phyloP scores from a whole-genome alignment of 2,888 invertebrate species.

The Philaethria dido region DNA sequence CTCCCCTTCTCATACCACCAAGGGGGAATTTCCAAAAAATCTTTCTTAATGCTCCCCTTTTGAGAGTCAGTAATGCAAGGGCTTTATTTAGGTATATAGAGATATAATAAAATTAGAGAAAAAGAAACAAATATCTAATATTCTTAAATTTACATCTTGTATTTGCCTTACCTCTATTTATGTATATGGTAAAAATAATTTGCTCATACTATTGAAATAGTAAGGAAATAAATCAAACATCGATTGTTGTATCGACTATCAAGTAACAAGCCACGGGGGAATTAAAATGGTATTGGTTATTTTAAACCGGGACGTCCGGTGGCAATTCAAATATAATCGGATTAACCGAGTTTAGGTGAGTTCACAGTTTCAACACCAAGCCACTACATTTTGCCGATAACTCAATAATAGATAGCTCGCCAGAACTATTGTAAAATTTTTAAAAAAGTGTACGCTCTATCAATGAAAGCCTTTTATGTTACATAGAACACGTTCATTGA shows the following conservation, averaged over 20 bases:
- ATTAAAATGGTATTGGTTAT: constrained; percentile 32
- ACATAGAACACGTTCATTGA: background rate
- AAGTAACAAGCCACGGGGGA: constrained; percentile 14
- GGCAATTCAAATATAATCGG: constrained; percentile 31
- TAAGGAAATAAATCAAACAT: constrained; percentile 11
- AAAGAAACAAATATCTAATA: too few species aligned
- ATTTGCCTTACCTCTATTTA: too few species aligned
- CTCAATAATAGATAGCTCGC: constrained; percentile 13
- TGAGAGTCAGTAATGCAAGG: too few species aligned
- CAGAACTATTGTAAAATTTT: too few species aligned
- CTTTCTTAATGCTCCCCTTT: too few species aligned
- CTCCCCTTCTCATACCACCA: too few species aligned
- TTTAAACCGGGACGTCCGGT: constrained; percentile 32
- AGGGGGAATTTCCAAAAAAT: too few species aligned
- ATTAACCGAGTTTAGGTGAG: constrained; percentile 28
- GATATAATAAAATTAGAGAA: too few species aligned
- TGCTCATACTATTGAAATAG: background rate
- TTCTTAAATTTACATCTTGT: too few species aligned
- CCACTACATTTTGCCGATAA: constrained; percentile 19
- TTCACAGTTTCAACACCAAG: constrained; percentile 23
- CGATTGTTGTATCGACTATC: constrained; percentile 16
- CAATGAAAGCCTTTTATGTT: background rate
- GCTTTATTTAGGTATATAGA: too few species aligned
- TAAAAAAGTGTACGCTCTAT: background rate
- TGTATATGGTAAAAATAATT: background rate